Percentiles rank a stretch among this genome's conserved stretches.
Evolutionary conservation across 2,888 invertebrate species (phyloP).

Genomic region (Antitype chi): DNA sequence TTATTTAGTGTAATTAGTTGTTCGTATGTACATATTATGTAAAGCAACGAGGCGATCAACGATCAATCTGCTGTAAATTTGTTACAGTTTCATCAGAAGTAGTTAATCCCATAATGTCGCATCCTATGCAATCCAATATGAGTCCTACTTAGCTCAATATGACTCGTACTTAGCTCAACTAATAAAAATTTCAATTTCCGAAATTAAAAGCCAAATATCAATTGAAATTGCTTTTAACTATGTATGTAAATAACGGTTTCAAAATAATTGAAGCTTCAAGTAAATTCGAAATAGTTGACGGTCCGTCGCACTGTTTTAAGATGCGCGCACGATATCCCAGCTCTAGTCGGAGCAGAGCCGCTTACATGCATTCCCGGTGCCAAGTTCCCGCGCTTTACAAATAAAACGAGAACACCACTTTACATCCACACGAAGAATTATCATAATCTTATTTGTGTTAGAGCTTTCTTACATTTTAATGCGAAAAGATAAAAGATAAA

Average conservation of each 20-base stretch:
- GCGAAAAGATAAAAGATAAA: constrained; percentile 18
- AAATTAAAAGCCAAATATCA: neutral
- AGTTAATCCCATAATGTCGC: neutral
- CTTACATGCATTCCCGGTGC: constrained; percentile 43
- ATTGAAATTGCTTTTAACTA: neutral
- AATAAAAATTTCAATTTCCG: too few species aligned
- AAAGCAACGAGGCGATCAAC: neutral
- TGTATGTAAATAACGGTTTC: neutral
- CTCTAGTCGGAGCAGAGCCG: constrained; percentile 22
- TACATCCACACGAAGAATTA: constrained; percentile 40
- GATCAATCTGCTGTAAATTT: neutral
- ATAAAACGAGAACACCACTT: constrained; percentile 47
- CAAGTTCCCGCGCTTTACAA: constrained; percentile 44
- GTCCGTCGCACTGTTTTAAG: neutral
- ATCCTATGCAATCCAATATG: neutral
- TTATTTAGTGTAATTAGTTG: neutral
- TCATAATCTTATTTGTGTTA: constrained; percentile 46
- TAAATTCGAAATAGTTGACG: neutral
- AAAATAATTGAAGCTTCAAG: neutral
- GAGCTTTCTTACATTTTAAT: constrained; percentile 26
- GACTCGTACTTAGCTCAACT: neutral
- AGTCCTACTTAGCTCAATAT: neutral
- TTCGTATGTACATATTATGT: neutral
- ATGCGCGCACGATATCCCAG: neutral
- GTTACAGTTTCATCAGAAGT: neutral